Conservation (phyloP, 2,888 invertebrate species). For the Drosophila ezoana region DNA sequence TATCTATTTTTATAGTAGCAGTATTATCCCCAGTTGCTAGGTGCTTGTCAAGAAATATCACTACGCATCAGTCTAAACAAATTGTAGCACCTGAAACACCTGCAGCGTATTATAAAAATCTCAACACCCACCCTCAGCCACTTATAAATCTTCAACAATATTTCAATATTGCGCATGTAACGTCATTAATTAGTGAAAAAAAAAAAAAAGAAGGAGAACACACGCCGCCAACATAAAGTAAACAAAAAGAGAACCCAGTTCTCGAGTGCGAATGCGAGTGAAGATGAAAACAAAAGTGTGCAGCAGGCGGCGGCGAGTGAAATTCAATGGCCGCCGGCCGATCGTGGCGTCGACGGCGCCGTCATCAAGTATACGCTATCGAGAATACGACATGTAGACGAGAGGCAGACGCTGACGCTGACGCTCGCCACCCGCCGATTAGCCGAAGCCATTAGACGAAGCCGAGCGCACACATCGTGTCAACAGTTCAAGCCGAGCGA, state of each 20-base stretch:
- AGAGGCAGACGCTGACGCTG: slow-evolving; percentile 5
- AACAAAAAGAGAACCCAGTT: slow-evolving; percentile 29
- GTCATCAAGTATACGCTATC: slow-evolving; percentile 36
- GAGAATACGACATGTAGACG: slow-evolving; percentile 40
- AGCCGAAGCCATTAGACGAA: background rate
- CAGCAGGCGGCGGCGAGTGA: slow-evolving; percentile 9
- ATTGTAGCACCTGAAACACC: slow-evolving; percentile 10
- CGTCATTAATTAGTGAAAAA: slow-evolving; percentile 43
- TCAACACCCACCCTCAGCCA: slow-evolving; percentile 43
- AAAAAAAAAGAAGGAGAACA: slow-evolving; percentile 18
- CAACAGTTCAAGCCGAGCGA: slow-evolving; percentile 3
- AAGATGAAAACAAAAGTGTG: slow-evolving; percentile 39
- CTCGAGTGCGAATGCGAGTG: slow-evolving; percentile 1
- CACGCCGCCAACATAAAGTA: slow-evolving; percentile 41
- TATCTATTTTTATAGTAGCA: background rate
- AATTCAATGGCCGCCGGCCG: slow-evolving; percentile 31
- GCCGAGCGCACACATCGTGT: background rate
- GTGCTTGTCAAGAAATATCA: background rate
- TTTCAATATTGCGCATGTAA: slow-evolving; percentile 33
- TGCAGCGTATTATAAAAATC: slow-evolving; percentile 42
- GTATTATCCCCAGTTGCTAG: background rate
- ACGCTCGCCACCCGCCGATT: background rate
- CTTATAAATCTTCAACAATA: slow-evolving; percentile 35
- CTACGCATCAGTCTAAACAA: slow-evolving; percentile 6
- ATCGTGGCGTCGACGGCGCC: slow-evolving; percentile 15